Evolutionary conservation across 2,797 vertebrate genomes (phyloP).

Genomic region (Sebastes minor): DNA sequence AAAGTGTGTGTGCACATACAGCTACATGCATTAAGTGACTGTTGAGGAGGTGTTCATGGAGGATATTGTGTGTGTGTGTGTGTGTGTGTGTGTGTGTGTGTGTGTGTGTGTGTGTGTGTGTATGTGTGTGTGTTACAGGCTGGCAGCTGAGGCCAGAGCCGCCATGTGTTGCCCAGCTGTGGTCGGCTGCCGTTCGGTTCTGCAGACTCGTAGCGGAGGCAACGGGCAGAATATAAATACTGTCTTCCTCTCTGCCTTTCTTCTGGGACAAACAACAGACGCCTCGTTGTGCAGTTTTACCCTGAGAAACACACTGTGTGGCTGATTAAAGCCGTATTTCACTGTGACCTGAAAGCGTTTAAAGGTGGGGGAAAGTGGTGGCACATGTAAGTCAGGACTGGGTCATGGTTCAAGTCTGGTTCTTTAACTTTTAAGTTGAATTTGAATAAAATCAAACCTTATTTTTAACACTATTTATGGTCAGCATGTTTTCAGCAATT

Average conservation of each 20-base stretch:
- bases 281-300: conserved; percentile 23
- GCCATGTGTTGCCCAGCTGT: conserved; percentile 75
- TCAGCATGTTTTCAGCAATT: too few species aligned
- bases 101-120: conserved; percentile 33
- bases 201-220: conserved; percentile 15
- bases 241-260: conserved; percentile 44
- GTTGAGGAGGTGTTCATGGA: background rate
- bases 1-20: background rate
- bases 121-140: conserved; percentile 18
- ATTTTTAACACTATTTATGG: too few species aligned
- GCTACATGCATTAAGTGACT: background rate
- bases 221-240: conserved; percentile 59
- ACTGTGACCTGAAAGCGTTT: conserved; percentile 3
- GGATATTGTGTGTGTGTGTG: background rate
- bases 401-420: background rate
- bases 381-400: too few species aligned
- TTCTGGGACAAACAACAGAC: conserved; percentile 43
- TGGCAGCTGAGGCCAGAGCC: conserved; percentile 51
- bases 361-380: background rate
- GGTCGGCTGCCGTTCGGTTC: conserved; percentile 41
- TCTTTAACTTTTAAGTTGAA: background rate
- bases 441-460: background rate
- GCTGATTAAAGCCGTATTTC: conserved; percentile 27
- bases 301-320: conserved; percentile 7
- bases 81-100: conserved; percentile 16